Evolutionary conservation across 2,113 vertebrate species (phyloP), one percentile per base, ranked within the genome.

Genomic region (Coracopsis vasa): DNA sequence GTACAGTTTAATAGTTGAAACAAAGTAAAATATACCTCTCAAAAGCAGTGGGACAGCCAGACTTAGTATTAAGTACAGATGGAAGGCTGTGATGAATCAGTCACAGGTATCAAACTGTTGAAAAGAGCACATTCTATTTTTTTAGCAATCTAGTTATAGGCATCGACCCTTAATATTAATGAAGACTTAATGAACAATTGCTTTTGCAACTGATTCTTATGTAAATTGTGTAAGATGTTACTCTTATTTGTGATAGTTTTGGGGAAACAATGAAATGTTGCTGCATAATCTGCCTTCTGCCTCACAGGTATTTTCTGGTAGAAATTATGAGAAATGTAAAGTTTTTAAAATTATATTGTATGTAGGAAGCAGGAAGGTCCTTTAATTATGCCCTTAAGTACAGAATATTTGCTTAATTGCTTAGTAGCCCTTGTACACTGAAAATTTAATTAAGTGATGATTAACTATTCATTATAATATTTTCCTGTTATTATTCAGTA

Each of bases 391-490:
- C 86, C 95, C 90, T 95, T 94, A 96, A 95, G 92, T 94, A 95
- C 18, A 82, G 86, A 94, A 74, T 95, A 94, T 94, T 93, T 95
- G 35, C 83, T 96, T 96, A 95, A 97, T 95, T 97, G 90, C 91
- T 88, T 71, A 90, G 93, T 93, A 96, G 69, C 81, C 88, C 74
- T 88, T 95, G 72, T 96, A 95, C 90, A 79, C 65, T 81, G 86
- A 96, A 95, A 94, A 96, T 90, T 92, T 96, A 95, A 96, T 97
- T 96, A 97, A 95, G 74, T 78, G 50, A 71, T 94, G 94, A 94
- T 96, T 95, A 94, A 95, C 84, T 95, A 92, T 97, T 96, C 91
- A 96, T 97, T 97, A 95, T 92, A 92, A 82, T 93, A 96, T 95
- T 95, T 96, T 90, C 86, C 85, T 94, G 78, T 80, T 95, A 91